Conservation (phyloP, 1,140 invertebrate species). For the Limonius californicus region DNA sequence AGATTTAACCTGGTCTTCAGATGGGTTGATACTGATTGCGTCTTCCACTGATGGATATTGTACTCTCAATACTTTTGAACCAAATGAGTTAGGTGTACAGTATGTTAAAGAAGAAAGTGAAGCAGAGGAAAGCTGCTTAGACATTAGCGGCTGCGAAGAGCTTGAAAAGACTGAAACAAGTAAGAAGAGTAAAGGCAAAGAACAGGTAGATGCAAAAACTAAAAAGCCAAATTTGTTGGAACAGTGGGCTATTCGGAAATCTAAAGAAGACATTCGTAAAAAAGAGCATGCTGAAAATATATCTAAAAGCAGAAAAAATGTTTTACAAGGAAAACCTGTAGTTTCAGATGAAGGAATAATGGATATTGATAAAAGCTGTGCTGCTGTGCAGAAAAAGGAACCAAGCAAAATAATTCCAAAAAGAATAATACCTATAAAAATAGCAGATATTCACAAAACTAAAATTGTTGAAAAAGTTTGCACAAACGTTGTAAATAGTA, state of each 20-base stretch:
- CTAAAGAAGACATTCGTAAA: slow-evolving; percentile 27
- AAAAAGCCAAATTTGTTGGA: slow-evolving; percentile 38
- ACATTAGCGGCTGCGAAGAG: slow-evolving; percentile 32
- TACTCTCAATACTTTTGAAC: slow-evolving; percentile 81
- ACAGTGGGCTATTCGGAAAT: slow-evolving; percentile 37
- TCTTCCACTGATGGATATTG: slow-evolving; percentile 96
- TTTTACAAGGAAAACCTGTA: too few species aligned
- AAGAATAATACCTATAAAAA: slow-evolving; percentile 19
- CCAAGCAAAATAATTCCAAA: neutral
- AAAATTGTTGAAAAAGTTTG: too few species aligned
- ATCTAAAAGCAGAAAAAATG: too few species aligned
- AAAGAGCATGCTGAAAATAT: neutral
- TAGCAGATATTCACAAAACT: slow-evolving; percentile 14
- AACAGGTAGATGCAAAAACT: slow-evolving; percentile 14
- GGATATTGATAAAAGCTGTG: too few species aligned
- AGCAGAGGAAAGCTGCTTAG: slow-evolving; percentile 33
- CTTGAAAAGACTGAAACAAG: slow-evolving; percentile 47
- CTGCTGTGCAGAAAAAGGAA: too few species aligned
- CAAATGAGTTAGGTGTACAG: slow-evolving; percentile 74
- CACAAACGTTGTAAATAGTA: neutral
- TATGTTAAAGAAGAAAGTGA: slow-evolving; percentile 53
- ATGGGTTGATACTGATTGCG: slow-evolving; percentile 76
- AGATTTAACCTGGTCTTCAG: slow-evolving; percentile 86
- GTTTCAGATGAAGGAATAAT: too few species aligned
- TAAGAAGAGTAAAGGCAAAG: slow-evolving; percentile 20